These are phyloP conservation scores for Neodiprion fabricii DNA, from an alignment of 1,140 invertebrate species.

Conservation along the genomic window DNA sequence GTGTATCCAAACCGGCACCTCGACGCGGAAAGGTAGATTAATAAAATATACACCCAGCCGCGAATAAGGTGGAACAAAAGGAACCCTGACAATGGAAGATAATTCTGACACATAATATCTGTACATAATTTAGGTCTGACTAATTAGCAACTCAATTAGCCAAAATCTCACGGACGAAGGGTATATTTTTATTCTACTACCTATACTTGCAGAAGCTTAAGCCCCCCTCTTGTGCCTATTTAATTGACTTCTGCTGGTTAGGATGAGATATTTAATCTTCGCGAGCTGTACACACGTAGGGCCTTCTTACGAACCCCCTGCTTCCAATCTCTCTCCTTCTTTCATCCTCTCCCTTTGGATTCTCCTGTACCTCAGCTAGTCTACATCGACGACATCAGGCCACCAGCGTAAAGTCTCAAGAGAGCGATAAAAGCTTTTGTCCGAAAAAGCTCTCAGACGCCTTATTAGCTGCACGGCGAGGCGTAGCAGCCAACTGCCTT, in stretches of 20 bases:
- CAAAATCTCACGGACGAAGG: no score
- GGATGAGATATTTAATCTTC: neutral
- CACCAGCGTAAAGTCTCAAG: neutral
- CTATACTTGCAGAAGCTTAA: neutral
- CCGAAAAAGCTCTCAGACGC: neutral
- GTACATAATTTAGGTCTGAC: no score
- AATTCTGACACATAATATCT: no score
- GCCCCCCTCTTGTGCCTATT: neutral
- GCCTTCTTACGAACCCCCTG: constrained; percentile 17
- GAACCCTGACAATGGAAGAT: no score
- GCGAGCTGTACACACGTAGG: neutral
- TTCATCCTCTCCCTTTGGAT: constrained; percentile 10
- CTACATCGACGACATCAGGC: constrained; percentile 30
- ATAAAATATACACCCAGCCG: no score
- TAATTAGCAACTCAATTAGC: no score
- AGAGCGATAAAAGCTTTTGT: neutral
- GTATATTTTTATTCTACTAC: no score
- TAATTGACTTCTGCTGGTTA: neutral
- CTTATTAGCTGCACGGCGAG: constrained; percentile 1
- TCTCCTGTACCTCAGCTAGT: constrained; percentile 34
- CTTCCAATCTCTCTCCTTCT: constrained; percentile 3
- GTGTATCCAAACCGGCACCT: no score
- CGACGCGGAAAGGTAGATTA: no score
- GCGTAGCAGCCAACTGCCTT: neutral
- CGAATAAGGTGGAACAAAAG: no score